A percentile compares a stretch with the other conserved stretches of the same genome.
Conservation (phyloP, 2,888 invertebrate genomes). For the Julus scanicus region DNA sequence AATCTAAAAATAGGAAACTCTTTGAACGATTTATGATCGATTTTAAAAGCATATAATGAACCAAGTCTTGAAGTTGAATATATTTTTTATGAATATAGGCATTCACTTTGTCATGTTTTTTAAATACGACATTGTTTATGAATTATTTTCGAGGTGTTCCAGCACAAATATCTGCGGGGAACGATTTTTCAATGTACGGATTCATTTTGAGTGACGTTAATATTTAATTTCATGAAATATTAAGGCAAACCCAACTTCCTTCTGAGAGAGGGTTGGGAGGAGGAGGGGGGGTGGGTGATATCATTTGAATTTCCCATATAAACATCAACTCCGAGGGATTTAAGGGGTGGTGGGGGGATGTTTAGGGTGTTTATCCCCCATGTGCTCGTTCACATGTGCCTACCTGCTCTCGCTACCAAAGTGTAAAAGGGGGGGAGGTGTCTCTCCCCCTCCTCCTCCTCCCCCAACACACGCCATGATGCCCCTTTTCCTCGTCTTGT, state of each 20-base stretch:
- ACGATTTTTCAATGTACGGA: slow-evolving; percentile 30
- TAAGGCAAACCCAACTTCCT: not conserved
- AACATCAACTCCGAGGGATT: not conserved
- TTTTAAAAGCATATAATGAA: slow-evolving; percentile 4
- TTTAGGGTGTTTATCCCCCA: not conserved
- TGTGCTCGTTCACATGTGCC: slow-evolving; percentile 44
- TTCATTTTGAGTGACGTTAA: slow-evolving; percentile 47
- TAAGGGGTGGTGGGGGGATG: not conserved
- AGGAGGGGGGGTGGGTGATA: not conserved
- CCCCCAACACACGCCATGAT: not conserved
- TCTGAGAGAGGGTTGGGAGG: not conserved
- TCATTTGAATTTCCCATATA: slow-evolving; percentile 20
- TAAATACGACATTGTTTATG: slow-evolving; percentile 43
- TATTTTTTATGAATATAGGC: not conserved
- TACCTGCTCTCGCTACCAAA: slow-evolving; percentile 21
- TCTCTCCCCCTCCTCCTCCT: not conserved
- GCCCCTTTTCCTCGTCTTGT: slow-evolving; percentile 42
- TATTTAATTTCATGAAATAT: slow-evolving; percentile 45
- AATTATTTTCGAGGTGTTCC: slow-evolving; percentile 42
- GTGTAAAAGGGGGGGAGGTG: slow-evolving; percentile 14
- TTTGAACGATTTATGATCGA: not conserved
- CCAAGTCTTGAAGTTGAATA: not conserved
- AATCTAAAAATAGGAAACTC: not conserved
- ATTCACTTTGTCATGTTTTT: slow-evolving; percentile 37
- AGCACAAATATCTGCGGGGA: slow-evolving; percentile 28